phyloP scores from a whole-genome alignment of 2,113 vertebrate species.

The Dicerorhinus sumatrensis region DNA sequence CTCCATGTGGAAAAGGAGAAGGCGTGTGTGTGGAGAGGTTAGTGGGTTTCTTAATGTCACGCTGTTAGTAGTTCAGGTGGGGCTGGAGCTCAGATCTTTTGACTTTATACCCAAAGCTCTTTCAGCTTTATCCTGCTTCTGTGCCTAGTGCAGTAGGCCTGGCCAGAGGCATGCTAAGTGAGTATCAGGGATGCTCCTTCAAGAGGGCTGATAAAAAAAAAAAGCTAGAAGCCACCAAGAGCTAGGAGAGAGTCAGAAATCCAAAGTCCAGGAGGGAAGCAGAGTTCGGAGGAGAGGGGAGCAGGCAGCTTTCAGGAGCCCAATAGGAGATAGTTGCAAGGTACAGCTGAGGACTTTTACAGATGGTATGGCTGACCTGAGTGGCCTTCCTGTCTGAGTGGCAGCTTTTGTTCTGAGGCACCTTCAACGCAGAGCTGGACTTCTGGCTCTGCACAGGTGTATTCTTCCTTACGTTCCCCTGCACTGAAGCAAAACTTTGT shows the following conservation, averaged over 20 bases:
- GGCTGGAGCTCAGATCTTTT: not conserved
- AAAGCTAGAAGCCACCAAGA: not conserved
- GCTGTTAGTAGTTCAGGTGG: not conserved
- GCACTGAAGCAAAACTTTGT: not conserved
- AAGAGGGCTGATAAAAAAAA: not conserved
- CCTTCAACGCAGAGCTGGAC: not conserved
- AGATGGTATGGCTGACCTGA: no score
- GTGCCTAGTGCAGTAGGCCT: not conserved
- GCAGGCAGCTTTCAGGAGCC: not conserved
- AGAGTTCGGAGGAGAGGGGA: not conserved
- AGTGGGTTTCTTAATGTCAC: not conserved
- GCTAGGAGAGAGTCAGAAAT: not conserved
- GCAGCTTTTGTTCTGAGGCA: not conserved
- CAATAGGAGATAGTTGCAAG: not conserved
- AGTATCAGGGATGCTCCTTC: not conserved
- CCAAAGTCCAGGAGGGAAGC: not conserved
- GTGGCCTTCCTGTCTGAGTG: not conserved
- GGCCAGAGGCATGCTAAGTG: not conserved
- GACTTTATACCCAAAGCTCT: not conserved
- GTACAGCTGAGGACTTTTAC: not conserved
- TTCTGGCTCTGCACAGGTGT: not conserved
- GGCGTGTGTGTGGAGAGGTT: not conserved
- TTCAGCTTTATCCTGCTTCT: not conserved
- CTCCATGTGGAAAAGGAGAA: not conserved
- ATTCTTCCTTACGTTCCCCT: not conserved